Conservation (phyloP, 30 jellyfish, hydroid and myxozoan species). For the Pseudorhiza aurosa region DNA sequence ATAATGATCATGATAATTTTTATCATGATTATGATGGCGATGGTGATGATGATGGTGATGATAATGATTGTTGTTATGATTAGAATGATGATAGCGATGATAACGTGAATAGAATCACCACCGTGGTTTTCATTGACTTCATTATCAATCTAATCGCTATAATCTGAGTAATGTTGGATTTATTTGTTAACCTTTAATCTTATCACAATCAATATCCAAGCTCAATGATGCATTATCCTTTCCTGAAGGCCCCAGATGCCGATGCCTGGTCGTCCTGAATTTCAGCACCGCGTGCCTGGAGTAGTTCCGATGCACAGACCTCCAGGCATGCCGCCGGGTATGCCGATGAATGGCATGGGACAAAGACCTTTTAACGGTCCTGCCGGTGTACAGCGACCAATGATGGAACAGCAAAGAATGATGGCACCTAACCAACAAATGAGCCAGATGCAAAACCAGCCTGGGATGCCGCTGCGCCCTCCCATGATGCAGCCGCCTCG, state of each 20-base stretch:
- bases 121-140: too few relatives aligned
- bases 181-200: too few relatives aligned
- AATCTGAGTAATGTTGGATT: too few relatives aligned
- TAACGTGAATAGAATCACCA: too few relatives aligned
- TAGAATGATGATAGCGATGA: too few relatives aligned
- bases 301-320: constrained; percentile 34
- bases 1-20: too few relatives aligned
- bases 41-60: too few relatives aligned
- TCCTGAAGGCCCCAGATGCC: constrained; percentile 23
- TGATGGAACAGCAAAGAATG: constrained; percentile 20
- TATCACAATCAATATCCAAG: too few relatives aligned
- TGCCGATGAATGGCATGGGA: constrained; percentile 11
- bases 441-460: background rate
- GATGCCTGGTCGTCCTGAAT: constrained; percentile 38
- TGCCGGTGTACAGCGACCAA: constrained; percentile 42
- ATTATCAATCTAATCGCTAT: too few relatives aligned
- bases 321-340: constrained; percentile 54
- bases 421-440: constrained; percentile 30
- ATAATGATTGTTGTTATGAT: too few relatives aligned
- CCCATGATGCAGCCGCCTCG: constrained; percentile 14
- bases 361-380: constrained; percentile 48
- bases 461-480: constrained; percentile 18
- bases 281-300: constrained; percentile 26
- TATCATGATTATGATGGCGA: too few relatives aligned
- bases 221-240: background rate